Conservation (phyloP, 2,888 invertebrate genomes). For the Allolobophora icterica region DNA sequence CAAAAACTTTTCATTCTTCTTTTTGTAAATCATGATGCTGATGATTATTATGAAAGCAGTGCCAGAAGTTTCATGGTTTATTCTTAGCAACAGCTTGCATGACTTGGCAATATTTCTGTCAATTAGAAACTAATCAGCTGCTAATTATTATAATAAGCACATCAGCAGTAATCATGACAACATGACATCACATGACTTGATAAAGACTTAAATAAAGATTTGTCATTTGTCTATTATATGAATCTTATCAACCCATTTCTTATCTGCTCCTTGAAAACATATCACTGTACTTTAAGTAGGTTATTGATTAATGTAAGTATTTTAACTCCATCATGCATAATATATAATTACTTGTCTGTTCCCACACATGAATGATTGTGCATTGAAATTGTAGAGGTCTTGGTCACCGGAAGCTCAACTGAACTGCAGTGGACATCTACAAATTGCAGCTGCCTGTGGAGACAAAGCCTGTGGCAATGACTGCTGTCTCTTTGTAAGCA, state of each 20-base stretch:
- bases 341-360: no score
- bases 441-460: not conserved
- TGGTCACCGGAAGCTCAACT: not conserved
- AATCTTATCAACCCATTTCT: not conserved
- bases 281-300: not conserved
- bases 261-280: not conserved
- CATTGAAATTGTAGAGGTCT: not conserved
- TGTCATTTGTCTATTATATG: not conserved
- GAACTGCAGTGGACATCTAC: not conserved
- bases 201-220: not conserved
- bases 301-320: not conserved
- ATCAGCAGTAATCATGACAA: no score
- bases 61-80: not conserved
- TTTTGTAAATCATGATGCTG: no score
- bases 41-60: no score
- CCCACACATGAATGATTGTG: not conserved
- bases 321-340: not conserved
- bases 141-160: no score
- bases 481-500: not conserved
- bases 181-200: not conserved
- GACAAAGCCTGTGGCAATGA: not conserved
- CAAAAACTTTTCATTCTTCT: no score
- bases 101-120: no score
- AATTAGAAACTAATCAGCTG: no score
- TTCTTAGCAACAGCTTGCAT: not conserved